phyloP scores from a whole-genome alignment of 2,797 vertebrate genomes.

The Phoeniculus purpureus region DNA sequence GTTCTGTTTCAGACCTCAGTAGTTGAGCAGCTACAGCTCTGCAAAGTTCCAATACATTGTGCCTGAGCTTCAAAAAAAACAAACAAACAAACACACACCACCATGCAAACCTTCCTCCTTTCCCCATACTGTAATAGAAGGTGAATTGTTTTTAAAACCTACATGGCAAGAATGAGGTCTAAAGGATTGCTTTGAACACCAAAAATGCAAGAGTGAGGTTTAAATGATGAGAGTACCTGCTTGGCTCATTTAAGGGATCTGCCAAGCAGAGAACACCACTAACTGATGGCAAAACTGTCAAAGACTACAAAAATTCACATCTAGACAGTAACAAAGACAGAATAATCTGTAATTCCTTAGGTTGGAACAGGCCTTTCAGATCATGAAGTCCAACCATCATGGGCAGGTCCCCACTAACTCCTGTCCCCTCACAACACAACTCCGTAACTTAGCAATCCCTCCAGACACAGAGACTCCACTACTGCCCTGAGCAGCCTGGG shows the following conservation, averaged over 20 bases:
- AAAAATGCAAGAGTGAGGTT: background rate
- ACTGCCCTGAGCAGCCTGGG: background rate
- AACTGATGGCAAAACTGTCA: background rate
- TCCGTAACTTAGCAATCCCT: background rate
- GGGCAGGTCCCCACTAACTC: background rate
- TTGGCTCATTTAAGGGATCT: background rate
- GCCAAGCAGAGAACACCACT: accelerated
- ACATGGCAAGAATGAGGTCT: background rate
- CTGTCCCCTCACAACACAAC: background rate
- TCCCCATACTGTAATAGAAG: no score
- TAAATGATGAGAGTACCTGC: accelerated
- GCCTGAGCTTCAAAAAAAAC: no score
- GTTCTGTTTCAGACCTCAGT: background rate
- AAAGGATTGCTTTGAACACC: background rate
- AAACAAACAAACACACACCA: no score
- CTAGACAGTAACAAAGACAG: background rate
- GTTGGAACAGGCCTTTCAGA: background rate
- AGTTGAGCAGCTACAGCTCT: background rate
- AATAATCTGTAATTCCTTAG: background rate
- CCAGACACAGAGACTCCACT: background rate
- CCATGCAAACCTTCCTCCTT: accelerated
- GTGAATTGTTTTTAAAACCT: background rate
- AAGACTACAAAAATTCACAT: background rate
- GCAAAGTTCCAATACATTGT: background rate
- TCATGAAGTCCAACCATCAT: background rate